Base-by-base conservation (phyloP, 2,797 vertebrate genomes). In the Rousettus madagascariensis region DNA sequence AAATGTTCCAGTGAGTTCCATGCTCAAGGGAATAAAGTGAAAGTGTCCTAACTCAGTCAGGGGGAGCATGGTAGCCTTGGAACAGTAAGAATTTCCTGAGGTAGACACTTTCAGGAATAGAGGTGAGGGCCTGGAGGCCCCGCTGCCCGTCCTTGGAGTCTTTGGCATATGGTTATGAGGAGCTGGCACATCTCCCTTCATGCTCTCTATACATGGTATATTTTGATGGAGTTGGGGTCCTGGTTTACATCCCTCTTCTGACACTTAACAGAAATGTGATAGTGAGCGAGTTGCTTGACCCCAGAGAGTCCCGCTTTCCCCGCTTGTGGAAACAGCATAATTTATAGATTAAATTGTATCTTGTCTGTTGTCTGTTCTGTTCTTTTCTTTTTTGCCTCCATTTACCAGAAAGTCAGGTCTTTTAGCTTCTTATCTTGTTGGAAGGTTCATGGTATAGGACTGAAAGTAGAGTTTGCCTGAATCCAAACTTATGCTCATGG, bases 371-470 rank as follows among this genome's bases (percentile, higher is more conserved):
- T 55, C 46, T 82, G 38, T 38, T 38, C 38, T 38, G 4, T 38
- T 38, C 38, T 53, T 83, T 71, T 28, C 22, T 51, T 38, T 83
- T 61, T 4, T n/a, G 20, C 13, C 55, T 86, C 17, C 2, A 0
- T 61, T 61, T 92, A 12, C 53, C 63, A 83, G 90, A 46, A 90
- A 59, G 33, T 19, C 16, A 38, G 20, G 59, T 53, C 79, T 84
- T 74, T 19, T 55, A 57, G 61, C 6, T 53, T 26, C 43, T 66
- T 28, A 33, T 85, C 28, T 66, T 41, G 19, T 57, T 83, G 68
- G 57, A 51, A 82, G 43, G 33, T 86, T 78, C 79, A 43, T 65
- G 38, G 46, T 53, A 19, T 12, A 28, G 8, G 15, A 59, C 17
- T 26, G 46, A 59, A 68, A 79, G 51, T 46, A 75, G 20, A 59